A percentile compares a stretch with the other conserved stretches of the same genome.
These are phyloP conservation scores for Oenanthe oenanthe DNA, from an alignment of 2,113 vertebrate genomes.

Conservation along the genomic window DNA sequence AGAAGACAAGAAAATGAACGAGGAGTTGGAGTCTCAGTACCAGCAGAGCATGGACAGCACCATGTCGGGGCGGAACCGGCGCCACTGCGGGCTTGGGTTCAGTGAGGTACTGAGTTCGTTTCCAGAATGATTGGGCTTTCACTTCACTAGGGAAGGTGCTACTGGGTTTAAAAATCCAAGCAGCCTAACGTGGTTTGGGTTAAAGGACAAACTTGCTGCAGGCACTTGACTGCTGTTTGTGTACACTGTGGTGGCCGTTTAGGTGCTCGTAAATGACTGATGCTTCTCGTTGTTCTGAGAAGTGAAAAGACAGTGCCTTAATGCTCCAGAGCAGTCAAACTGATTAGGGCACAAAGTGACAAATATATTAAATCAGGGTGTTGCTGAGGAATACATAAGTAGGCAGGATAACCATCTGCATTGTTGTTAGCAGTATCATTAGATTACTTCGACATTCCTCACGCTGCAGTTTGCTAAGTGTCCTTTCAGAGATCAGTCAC, in stretches of 20 bases:
- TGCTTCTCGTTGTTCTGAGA: background rate
- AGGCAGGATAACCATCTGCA: background rate
- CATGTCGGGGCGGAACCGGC: slow-evolving; percentile 89
- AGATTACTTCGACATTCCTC: background rate
- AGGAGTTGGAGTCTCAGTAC: slow-evolving; percentile 91
- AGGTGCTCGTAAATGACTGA: background rate
- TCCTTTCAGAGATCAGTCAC: background rate
- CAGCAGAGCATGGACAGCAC: slow-evolving; percentile 95
- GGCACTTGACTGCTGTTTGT: background rate
- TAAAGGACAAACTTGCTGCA: background rate
- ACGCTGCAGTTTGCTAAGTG: background rate
- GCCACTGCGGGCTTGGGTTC: slow-evolving; percentile 94
- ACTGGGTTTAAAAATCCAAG: background rate
- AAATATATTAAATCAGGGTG: background rate
- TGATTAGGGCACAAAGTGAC: background rate
- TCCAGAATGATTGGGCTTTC: background rate
- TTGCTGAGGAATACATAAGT: background rate
- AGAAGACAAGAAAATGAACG: slow-evolving; percentile 91
- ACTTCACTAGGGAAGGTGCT: background rate
- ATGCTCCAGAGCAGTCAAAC: background rate
- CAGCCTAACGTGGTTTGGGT: background rate
- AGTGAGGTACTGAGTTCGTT: slow-evolving; percentile 83
- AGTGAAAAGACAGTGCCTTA: background rate
- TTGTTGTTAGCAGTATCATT: background rate
- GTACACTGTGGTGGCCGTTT: background rate